Evolutionary conservation across 2,113 vertebrate genomes (phyloP), one percentile per base, ranked within the genome.

Genomic region (Ciconia maguari): DNA sequence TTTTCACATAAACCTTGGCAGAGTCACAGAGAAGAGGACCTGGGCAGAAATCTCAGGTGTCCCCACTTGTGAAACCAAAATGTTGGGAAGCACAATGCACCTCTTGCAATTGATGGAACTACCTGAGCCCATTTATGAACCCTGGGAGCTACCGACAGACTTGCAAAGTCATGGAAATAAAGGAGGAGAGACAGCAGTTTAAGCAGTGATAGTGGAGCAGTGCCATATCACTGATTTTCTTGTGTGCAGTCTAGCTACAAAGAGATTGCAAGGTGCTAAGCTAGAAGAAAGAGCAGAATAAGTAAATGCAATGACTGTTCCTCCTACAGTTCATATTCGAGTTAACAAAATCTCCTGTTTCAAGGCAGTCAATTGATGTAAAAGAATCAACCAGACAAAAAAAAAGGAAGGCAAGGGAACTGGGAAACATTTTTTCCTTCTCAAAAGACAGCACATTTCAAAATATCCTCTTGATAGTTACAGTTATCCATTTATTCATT

Each of bases 31-130:
- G 36, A 66, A 38, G 58, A 55, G 20, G 48, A 46, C 9, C 7
- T 51, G 25, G 29, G 29, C 52, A 72, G 62, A 65, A 87, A 60
- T 77, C 12, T 83, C 25, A 30, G 18, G 7, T 57, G n/a, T 41
- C 20, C 4, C 16, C 38, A n/a, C 57, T 60, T 24, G 13, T 74
- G 52, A 81, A 84, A 90, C 2, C 7, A n/a, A 66, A 65, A 29
- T 18, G 2, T 4, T 74, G 38, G 32, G n/a, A 91, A 80, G 16
- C 7, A 62, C 8, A 52, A 8, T 0, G 1, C 10, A 36, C 2
- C 7, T 62, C 25, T 64, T 60, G 29, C 29, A 16, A 10, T 25
- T 68, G 22, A 20, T 55, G 24, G 29, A 75, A 64, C 24, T 34
- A 48, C 27, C 24, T 60, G 29, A 86, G 29, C 6, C 26, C 7